phyloP scores from a whole-genome alignment of 2,797 vertebrate genomes.

The Chrysocyon brachyurus region DNA sequence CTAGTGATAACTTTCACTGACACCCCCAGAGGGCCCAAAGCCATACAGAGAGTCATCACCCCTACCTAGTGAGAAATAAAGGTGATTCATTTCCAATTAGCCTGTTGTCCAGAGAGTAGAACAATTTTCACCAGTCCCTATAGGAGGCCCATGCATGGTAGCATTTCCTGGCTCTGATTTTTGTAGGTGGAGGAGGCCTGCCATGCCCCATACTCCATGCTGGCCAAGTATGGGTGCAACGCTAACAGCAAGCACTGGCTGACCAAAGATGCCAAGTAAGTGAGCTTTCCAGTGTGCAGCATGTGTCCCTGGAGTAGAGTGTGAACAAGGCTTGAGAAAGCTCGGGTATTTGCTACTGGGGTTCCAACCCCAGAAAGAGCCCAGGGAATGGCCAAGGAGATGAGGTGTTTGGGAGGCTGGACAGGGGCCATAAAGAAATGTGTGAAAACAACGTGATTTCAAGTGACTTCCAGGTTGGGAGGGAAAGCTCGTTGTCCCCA shows the following conservation, averaged over 20 bases:
- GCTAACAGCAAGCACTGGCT: background rate
- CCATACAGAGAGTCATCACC: background rate
- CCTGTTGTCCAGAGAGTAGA: background rate
- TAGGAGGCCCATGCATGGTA: background rate
- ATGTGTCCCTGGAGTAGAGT: fast-evolving
- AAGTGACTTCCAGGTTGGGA: fast-evolving
- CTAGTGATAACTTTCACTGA: background rate
- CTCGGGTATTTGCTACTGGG: background rate
- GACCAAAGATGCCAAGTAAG: background rate
- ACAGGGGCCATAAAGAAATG: background rate
- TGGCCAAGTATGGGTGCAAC: background rate
- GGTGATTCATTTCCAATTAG: background rate
- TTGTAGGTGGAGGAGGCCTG: background rate
- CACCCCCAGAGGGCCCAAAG: background rate
- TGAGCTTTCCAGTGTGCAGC: background rate
- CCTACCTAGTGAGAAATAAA: background rate
- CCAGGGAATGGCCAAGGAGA: background rate
- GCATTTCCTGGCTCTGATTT: background rate
- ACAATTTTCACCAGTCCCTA: background rate
- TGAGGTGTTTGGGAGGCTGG: background rate
- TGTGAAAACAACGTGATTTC: constrained; percentile 30
- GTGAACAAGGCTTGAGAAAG: background rate
- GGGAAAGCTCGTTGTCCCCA: background rate
- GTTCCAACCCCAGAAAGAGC: background rate
- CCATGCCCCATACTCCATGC: background rate